Evolutionary conservation across 2,888 invertebrate genomes (phyloP).

Genomic region (Oscheius sp.): DNA sequence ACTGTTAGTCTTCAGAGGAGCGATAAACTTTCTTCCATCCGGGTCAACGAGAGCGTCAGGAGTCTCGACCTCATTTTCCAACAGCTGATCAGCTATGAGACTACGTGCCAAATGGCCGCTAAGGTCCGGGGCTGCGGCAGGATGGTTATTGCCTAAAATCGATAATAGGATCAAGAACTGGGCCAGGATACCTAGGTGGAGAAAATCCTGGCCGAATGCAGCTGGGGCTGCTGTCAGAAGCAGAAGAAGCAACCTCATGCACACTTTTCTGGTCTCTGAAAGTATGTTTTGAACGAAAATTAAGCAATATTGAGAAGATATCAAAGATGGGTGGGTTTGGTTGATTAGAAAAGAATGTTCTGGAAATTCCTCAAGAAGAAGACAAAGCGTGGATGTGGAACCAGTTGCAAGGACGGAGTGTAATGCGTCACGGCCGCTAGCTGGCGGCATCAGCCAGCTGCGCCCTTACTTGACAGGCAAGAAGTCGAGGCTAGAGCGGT

Average conservation of each 20-base stretch:
- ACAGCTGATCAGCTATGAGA: conserved; percentile 24
- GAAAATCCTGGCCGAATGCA: conserved; percentile 21
- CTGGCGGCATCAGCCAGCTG: conserved; percentile 26
- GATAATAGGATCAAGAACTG: neutral
- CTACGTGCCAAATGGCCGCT: conserved; percentile 37
- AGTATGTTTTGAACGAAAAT: neutral
- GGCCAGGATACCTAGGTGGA: conserved; percentile 8
- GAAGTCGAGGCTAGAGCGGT: too few relatives aligned
- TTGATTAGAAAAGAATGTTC: conserved; percentile 6
- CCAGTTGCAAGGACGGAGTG: conserved; percentile 34
- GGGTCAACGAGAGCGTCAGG: conserved; percentile 50
- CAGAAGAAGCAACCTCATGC: conserved; percentile 5
- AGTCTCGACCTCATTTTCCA: conserved; percentile 26
- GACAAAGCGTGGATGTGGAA: conserved; percentile 30
- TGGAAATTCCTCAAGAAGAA: conserved; percentile 15
- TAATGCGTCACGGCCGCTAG: conserved; percentile 32
- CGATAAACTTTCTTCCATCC: conserved; percentile 48
- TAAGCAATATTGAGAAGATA: neutral
- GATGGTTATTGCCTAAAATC: conserved; percentile 48
- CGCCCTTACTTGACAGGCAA: conserved; percentile 20
- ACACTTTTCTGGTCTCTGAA: neutral
- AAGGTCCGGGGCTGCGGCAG: conserved; percentile 55
- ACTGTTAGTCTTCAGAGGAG: conserved; percentile 45
- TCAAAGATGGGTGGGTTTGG: neutral
- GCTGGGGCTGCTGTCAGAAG: conserved; percentile 22